Conservation (phyloP, 2,888 invertebrate species). For the Dyspetes luteomarginatus region DNA sequence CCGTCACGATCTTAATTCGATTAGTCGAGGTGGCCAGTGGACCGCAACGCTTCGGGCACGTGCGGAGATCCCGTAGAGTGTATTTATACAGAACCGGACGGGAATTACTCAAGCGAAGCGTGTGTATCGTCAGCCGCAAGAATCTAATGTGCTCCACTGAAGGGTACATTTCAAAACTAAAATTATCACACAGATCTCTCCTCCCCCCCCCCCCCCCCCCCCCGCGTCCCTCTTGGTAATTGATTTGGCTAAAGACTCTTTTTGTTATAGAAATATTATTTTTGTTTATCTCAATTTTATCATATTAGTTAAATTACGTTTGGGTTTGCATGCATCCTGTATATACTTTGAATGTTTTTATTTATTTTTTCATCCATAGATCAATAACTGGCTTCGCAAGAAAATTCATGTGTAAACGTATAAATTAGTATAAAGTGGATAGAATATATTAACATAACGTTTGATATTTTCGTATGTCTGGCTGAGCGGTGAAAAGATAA, state of each 20-base stretch:
- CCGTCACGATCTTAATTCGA: slow-evolving; percentile 70
- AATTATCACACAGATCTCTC: too few species aligned
- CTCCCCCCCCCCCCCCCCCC: too few species aligned
- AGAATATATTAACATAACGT: slow-evolving; percentile 17
- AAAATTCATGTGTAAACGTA: slow-evolving; percentile 23
- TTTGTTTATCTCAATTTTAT: neutral
- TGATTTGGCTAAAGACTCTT: neutral
- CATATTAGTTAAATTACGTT: neutral
- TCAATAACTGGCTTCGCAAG: slow-evolving; percentile 45
- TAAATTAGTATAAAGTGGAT: slow-evolving; percentile 22
- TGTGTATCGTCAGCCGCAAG: neutral
- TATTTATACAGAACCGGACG: slow-evolving; percentile 27
- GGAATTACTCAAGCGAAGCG: slow-evolving; percentile 46
- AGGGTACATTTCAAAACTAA: neutral
- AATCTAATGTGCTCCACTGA: neutral
- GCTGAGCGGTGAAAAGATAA: slow-evolving; percentile 56
- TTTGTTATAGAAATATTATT: neutral
- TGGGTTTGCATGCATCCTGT: neutral
- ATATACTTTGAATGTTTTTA: neutral
- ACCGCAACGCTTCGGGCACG: slow-evolving; percentile 45
- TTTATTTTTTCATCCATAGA: slow-evolving; percentile 48
- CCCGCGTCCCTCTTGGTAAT: too few species aligned
- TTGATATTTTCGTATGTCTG: slow-evolving; percentile 59
- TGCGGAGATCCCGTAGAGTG: slow-evolving; percentile 31
- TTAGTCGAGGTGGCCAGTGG: slow-evolving; percentile 64